Conservation (phyloP, 2,797 vertebrate genomes). For the Lutjanus campechanus region DNA sequence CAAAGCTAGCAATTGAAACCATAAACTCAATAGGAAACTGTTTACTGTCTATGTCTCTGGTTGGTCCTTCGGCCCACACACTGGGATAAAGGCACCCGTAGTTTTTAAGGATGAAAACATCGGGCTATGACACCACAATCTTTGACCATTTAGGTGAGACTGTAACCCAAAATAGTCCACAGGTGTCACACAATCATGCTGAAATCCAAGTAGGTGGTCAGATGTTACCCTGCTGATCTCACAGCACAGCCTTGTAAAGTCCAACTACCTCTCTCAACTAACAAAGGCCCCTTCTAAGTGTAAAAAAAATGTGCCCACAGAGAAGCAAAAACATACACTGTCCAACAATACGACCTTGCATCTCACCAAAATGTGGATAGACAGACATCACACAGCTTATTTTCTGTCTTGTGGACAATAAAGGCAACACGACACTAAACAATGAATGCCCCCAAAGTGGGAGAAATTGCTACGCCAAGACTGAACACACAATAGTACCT, state of each 20-base stretch:
- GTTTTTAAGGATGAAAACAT: conserved; percentile 1
- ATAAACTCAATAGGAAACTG: too few relatives aligned
- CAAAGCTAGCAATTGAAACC: too few relatives aligned
- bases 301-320: background rate
- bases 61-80: background rate
- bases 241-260: background rate
- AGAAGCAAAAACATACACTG: conserved; percentile 4
- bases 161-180: conserved; percentile 11
- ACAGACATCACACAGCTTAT: background rate
- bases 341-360: background rate
- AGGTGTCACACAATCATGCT: conserved; percentile 15
- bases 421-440: background rate
- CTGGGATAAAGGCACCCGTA: background rate
- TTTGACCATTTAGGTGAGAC: conserved; percentile 1
- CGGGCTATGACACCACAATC: background rate
- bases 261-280: conserved; percentile 14
- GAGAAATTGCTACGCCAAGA: background rate
- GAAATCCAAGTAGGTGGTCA: conserved; percentile 4
- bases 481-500: background rate
- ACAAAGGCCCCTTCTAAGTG: conserved; percentile 25
- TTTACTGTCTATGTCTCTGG: too few relatives aligned
- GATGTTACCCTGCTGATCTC: background rate
- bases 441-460: conserved; percentile 1
- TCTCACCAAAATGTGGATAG: background rate
- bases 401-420: conserved; percentile 15